Evolutionary conservation across 2,888 invertebrate species (phyloP).

Genomic region (Ormyrus rosae): DNA sequence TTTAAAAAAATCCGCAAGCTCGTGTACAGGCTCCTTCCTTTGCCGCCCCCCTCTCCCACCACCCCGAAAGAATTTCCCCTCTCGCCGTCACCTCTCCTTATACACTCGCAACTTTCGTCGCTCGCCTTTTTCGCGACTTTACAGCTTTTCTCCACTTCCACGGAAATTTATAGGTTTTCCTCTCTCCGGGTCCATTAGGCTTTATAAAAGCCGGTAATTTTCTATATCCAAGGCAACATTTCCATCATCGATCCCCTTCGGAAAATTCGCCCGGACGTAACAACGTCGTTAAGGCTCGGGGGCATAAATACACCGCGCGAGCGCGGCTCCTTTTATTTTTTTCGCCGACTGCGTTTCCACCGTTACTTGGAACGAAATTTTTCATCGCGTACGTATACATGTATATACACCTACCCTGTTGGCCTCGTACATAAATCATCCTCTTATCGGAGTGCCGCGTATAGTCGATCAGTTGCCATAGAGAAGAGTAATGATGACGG

Average conservation of each 20-base stretch:
- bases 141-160: neutral
- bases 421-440: conserved; percentile 40
- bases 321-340: too few relatives aligned
- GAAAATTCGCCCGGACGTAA: neutral
- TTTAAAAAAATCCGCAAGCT: too few relatives aligned
- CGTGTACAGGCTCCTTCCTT: too few relatives aligned
- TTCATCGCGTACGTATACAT: conserved; percentile 10
- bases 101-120: neutral
- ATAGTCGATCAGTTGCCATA: neutral
- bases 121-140: conserved; percentile 1
- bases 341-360: too few relatives aligned
- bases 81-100: neutral
- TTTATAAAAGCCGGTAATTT: conserved; percentile 39
- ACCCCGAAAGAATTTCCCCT: too few relatives aligned
- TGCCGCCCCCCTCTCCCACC: too few relatives aligned
- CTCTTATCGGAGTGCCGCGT: conserved; percentile 22
- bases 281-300: conserved; percentile 26
- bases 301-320: conserved; percentile 19
- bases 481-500: conserved; percentile 35
- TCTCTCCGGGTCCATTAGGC: conserved; percentile 13
- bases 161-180: conserved; percentile 24
- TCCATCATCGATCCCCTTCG: too few relatives aligned
- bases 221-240: conserved; percentile 15
- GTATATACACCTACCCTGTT: conserved; percentile 29
- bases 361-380: conserved; percentile 33